These are phyloP conservation scores for Drosophila burlai DNA, from an alignment of 1,140 invertebrate genomes.

Conservation along the genomic window DNA sequence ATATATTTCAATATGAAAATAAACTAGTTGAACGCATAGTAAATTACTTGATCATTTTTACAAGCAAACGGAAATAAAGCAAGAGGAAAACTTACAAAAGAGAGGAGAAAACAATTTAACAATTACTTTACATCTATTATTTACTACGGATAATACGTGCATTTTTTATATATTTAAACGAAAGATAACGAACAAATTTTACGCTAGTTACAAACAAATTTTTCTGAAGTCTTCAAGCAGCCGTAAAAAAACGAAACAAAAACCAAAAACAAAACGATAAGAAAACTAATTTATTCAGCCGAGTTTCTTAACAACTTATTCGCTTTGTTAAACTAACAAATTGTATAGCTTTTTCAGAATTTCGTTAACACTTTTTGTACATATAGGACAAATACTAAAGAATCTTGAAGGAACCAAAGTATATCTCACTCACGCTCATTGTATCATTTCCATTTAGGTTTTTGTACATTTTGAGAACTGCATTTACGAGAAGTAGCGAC, in stretches of 20 bases:
- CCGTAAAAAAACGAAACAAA: constrained; percentile 44
- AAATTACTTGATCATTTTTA: constrained; percentile 61
- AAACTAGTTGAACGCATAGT: constrained; percentile 64
- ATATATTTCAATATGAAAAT: constrained; percentile 48
- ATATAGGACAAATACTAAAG: constrained; percentile 40
- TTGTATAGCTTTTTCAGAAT: constrained; percentile 72
- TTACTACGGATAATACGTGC: constrained; percentile 55
- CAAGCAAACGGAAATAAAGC: constrained; percentile 34
- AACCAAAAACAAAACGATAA: constrained; percentile 26
- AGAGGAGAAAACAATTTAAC: constrained; percentile 26
- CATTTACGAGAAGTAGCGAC: constrained; percentile 61
- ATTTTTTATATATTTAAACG: constrained; percentile 63
- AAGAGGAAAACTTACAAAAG: constrained; percentile 19
- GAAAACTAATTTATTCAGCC: constrained; percentile 56
- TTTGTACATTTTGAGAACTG: constrained; percentile 77
- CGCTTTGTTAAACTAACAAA: constrained; percentile 67
- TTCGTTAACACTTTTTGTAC: constrained; percentile 68
- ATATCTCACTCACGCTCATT: constrained; percentile 54
- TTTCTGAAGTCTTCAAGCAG: constrained; percentile 54
- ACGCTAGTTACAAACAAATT: constrained; percentile 53
- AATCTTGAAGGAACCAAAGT: constrained; percentile 59
- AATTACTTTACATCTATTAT: constrained; percentile 59
- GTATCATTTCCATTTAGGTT: constrained; percentile 65
- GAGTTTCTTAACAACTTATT: constrained; percentile 55
- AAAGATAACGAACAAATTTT: constrained; percentile 43